Percentiles rank a stretch among this genome's conserved stretches.
These are phyloP conservation scores for Lasaia peninsularis DNA, from an alignment of 1,140 invertebrate genomes.

Conservation along the genomic window DNA sequence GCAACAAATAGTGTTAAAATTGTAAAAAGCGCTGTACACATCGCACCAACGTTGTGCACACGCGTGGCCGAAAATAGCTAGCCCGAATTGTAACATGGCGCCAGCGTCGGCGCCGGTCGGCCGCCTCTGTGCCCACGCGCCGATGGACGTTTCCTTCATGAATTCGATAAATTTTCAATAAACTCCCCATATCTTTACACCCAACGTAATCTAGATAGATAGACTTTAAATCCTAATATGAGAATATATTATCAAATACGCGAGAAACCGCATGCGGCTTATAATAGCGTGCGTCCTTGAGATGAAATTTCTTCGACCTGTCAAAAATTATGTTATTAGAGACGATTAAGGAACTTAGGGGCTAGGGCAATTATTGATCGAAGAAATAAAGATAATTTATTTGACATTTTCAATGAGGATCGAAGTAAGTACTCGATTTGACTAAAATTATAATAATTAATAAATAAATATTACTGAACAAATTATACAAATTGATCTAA, in stretches of 20 bases:
- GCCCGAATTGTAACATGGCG: constrained; percentile 71
- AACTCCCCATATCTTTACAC: constrained; percentile 18
- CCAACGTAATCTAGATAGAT: background rate
- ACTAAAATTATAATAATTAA: no score
- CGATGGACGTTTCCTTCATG: constrained; percentile 16
- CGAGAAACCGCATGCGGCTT: background rate
- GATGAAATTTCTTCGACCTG: background rate
- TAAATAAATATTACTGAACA: no score
- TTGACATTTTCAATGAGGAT: background rate
- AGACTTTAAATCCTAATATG: constrained; percentile 5
- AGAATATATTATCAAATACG: background rate
- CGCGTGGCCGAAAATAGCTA: constrained; percentile 68
- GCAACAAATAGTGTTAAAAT: constrained; percentile 30
- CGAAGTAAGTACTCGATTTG: background rate
- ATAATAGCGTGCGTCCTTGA: background rate
- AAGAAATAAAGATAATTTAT: background rate
- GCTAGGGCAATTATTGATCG: background rate
- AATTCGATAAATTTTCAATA: constrained; percentile 20
- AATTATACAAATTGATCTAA: no score
- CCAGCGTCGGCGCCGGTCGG: constrained; percentile 59
- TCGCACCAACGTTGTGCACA: constrained; percentile 42
- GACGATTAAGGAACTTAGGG: background rate
- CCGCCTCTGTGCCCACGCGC: constrained; percentile 47
- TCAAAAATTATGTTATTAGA: background rate
- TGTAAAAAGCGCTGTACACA: constrained; percentile 46